phyloP scores from a whole-genome alignment of 2,113 vertebrate genomes.

The Himantopus leucocephalus region DNA sequence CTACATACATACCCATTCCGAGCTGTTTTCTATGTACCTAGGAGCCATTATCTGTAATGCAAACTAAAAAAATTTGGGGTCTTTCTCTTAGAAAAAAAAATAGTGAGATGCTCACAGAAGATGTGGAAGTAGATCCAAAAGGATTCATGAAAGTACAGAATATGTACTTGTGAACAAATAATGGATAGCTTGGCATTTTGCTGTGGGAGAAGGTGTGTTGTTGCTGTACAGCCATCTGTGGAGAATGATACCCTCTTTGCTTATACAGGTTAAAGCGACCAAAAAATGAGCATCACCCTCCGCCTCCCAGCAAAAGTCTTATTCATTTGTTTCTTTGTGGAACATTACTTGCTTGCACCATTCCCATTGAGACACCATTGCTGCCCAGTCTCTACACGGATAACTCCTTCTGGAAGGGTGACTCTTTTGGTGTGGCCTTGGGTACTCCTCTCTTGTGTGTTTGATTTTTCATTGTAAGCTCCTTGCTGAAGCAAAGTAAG shows the following conservation, averaged over 20 bases:
- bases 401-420: background rate
- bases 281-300: background rate
- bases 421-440: background rate
- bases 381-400: background rate
- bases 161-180: background rate
- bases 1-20: background rate
- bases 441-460: background rate
- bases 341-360: background rate
- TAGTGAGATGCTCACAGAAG: background rate
- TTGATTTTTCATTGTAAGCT: background rate
- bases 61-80: background rate
- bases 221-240: background rate
- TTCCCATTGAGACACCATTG: background rate
- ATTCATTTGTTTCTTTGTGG: background rate
- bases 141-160: background rate
- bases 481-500: background rate
- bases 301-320: background rate
- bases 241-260: background rate
- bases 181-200: background rate
- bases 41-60: background rate
- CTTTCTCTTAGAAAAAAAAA: background rate
- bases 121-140: background rate
- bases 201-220: background rate
- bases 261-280: background rate
- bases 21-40: background rate